Evolutionary conservation across 2,888 invertebrate species (phyloP).

Genomic region (Desoria tigrina): DNA sequence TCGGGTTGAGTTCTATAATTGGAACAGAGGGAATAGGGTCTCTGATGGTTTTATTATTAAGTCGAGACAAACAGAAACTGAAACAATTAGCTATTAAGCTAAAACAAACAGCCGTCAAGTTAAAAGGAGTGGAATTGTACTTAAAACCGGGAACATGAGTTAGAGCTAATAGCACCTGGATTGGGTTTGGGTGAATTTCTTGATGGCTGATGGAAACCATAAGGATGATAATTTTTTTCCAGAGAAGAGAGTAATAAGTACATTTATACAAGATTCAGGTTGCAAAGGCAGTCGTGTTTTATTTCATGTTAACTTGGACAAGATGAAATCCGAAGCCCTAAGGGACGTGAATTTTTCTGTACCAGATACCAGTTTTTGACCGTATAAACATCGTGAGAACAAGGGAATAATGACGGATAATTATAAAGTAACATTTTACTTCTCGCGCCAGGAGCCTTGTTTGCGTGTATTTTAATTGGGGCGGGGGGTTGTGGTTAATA

Average conservation of each 20-base stretch:
- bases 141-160: constrained; percentile 4
- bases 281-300: constrained; percentile 11
- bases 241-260: not conserved
- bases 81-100: constrained; percentile 6
- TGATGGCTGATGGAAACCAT: not conserved
- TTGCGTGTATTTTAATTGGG: constrained; percentile 53
- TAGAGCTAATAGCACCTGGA: constrained; percentile 3
- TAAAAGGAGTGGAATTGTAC: not conserved
- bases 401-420: constrained; percentile 52
- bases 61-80: not conserved
- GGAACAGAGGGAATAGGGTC: too few relatives aligned
- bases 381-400: constrained; percentile 53
- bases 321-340: constrained; percentile 30
- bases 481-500: constrained; percentile 49
- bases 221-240: too few relatives aligned
- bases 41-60: too few relatives aligned
- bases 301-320: constrained; percentile 17
- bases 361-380: constrained; percentile 39
- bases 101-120: constrained; percentile 20
- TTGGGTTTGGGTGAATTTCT: constrained; percentile 12
- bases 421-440: constrained; percentile 53
- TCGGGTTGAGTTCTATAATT: too few relatives aligned
- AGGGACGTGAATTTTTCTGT: constrained; percentile 39
- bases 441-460: constrained; percentile 52
- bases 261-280: constrained; percentile 5